These are phyloP conservation scores for Neosilurus mollespiculum DNA, from an alignment of 2,797 vertebrate species.

Conservation along the genomic window DNA sequence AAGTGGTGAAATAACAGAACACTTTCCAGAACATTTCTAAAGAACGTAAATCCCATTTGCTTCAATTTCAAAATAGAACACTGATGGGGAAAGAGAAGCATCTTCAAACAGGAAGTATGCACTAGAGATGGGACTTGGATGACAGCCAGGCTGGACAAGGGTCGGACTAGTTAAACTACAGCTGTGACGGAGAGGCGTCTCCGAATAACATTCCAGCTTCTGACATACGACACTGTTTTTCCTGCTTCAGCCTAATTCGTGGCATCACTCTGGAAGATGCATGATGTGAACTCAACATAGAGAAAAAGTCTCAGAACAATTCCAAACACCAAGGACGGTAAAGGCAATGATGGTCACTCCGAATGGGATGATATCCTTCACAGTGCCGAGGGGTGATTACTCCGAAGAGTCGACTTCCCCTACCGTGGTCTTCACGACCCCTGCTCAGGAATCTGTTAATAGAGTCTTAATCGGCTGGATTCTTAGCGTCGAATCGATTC, in stretches of 20 bases:
- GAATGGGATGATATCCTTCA: slow-evolving; percentile 24
- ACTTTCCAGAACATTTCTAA: not conserved
- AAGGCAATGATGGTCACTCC: slow-evolving; percentile 31
- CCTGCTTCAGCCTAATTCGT: slow-evolving; percentile 8
- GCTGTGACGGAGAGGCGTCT: slow-evolving; percentile 25
- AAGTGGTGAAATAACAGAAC: not conserved
- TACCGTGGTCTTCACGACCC: slow-evolving; percentile 22
- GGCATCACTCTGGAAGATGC: slow-evolving; percentile 4
- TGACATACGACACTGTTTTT: slow-evolving; percentile 37
- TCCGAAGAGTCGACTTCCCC: slow-evolving; percentile 23
- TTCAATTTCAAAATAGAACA: slow-evolving; percentile 23
- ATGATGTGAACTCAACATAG: not conserved
- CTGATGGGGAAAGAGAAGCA: slow-evolving; percentile 2
- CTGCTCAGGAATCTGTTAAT: slow-evolving; percentile 20
- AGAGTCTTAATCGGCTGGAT: slow-evolving; percentile 67
- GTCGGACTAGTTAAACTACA: slow-evolving; percentile 36
- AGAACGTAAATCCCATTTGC: not conserved
- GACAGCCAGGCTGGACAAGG: slow-evolving; percentile 57
- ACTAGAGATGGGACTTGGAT: slow-evolving; percentile 54
- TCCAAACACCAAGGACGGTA: not conserved
- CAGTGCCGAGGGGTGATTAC: slow-evolving; percentile 6
- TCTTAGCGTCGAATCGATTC: slow-evolving; percentile 74
- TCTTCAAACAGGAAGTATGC: slow-evolving; percentile 43
- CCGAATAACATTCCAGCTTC: slow-evolving; percentile 18
- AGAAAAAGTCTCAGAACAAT: not conserved